phyloP scores from a whole-genome alignment of 23 tunicate species.

The Clavelina lepadiformis region DNA sequence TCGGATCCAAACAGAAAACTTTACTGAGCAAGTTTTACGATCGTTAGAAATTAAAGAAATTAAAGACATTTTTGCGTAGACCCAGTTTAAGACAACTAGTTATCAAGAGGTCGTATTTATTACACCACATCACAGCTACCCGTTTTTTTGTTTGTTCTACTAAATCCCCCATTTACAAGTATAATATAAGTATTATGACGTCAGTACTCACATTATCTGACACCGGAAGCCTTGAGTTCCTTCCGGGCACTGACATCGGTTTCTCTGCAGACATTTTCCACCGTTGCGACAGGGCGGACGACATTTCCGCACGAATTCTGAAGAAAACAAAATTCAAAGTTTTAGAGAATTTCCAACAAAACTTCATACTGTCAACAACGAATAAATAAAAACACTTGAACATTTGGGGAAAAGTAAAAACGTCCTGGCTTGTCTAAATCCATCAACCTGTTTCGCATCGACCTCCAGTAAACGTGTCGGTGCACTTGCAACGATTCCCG shows the following conservation, averaged over 20 bases:
- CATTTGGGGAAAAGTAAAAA: neutral
- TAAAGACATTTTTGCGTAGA: too few species aligned
- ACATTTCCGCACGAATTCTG: slow-evolving; percentile 31
- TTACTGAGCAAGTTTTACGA: too few species aligned
- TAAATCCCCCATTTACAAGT: neutral
- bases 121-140: too few species aligned
- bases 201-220: slow-evolving; percentile 34
- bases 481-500: slow-evolving; percentile 33
- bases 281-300: slow-evolving; percentile 77
- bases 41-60: too few species aligned
- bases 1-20: too few species aligned
- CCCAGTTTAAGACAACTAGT: neutral
- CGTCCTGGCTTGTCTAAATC: neutral
- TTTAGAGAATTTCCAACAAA: neutral
- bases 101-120: neutral
- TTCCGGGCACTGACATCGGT: slow-evolving; percentile 55
- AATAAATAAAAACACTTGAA: neutral
- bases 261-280: slow-evolving; percentile 45
- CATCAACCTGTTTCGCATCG: slow-evolving; percentile 42
- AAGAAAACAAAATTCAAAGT: slow-evolving; percentile 2
- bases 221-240: slow-evolving; percentile 80
- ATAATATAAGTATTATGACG: neutral
- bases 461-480: slow-evolving; percentile 18
- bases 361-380: neutral
- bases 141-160: too few species aligned